These are phyloP conservation scores for Perca flavescens DNA, from an alignment of 2,113 vertebrate species.

Conservation along the genomic window DNA sequence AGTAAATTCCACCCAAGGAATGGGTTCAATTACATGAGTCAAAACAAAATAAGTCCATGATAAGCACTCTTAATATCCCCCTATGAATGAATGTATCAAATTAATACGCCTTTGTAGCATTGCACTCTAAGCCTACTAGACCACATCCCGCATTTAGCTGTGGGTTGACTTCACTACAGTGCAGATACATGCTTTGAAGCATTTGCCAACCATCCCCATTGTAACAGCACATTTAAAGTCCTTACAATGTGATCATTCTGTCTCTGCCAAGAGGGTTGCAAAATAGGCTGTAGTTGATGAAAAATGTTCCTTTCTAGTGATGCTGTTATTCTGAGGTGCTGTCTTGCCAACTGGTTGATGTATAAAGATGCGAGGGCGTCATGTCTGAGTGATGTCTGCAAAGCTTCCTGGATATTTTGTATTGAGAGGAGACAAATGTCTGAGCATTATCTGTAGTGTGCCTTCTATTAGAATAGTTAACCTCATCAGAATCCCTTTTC, in stretches of 20 bases:
- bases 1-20: not conserved
- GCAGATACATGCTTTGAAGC: not conserved
- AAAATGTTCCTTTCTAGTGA: conserved; percentile 8
- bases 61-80: not conserved
- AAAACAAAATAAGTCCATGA: not conserved
- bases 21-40: not conserved
- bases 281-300: conserved; percentile 31
- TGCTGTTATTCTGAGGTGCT: conserved; percentile 21
- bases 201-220: conserved; percentile 24
- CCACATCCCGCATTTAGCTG: not conserved
- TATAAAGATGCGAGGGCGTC: conserved; percentile 7
- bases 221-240: conserved; percentile 34
- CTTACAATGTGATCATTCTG: conserved; percentile 50
- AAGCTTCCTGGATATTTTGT: not conserved
- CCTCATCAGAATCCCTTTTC: conserved; percentile 43
- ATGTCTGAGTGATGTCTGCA: conserved; percentile 41
- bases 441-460: conserved; percentile 25
- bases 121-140: not conserved
- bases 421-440: conserved; percentile 6
- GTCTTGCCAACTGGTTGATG: conserved; percentile 16
- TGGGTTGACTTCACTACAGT: conserved; percentile 2
- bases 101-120: not conserved
- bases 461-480: conserved; percentile 23
- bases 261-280: conserved; percentile 49
- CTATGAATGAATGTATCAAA: not conserved